Evolutionary conservation across 2,113 vertebrate genomes (phyloP).

Genomic region (Rhea americana): DNA sequence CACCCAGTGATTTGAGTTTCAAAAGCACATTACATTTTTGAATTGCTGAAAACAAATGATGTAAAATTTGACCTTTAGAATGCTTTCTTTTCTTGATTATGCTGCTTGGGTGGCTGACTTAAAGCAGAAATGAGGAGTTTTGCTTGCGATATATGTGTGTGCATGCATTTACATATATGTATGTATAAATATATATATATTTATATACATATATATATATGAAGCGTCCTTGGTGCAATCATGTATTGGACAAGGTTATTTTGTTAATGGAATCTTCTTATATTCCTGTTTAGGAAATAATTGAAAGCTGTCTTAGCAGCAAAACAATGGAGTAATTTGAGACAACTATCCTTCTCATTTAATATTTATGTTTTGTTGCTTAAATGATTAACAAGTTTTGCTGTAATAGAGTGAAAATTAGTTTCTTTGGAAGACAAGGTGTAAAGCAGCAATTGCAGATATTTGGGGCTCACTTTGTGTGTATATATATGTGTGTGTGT

Average conservation of each 20-base stretch:
- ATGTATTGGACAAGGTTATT: constrained; percentile 33
- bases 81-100: background rate
- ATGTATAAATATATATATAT: background rate
- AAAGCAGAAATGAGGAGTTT: constrained; percentile 15
- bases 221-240: constrained; percentile 11
- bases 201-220: background rate
- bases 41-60: background rate
- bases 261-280: constrained; percentile 63
- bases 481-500: background rate
- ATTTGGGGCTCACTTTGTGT: background rate
- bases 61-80: background rate
- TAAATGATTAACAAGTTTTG: constrained; percentile 53
- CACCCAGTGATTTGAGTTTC: background rate
- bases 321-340: constrained; percentile 59
- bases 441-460: background rate
- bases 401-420: constrained; percentile 39
- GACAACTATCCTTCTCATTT: constrained; percentile 51
- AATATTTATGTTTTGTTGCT: constrained; percentile 64
- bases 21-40: background rate
- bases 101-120: background rate
- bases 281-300: constrained; percentile 54
- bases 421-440: constrained; percentile 24
- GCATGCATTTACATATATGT: background rate
- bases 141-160: background rate
- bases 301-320: constrained; percentile 54